Base-by-base conservation (phyloP, 1,140 invertebrate genomes). In the Hermetia illucens region DNA sequence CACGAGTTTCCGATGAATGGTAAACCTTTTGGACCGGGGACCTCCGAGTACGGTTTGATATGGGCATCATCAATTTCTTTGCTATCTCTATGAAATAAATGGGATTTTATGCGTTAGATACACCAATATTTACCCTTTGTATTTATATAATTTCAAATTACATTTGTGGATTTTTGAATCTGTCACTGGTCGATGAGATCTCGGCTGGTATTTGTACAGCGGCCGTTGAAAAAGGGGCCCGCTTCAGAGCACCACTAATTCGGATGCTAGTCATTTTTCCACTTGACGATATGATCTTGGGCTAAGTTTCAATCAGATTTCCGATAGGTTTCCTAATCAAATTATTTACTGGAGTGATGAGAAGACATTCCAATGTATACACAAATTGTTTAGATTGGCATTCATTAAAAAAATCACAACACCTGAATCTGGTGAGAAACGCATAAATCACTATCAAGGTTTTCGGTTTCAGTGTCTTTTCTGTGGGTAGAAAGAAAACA, bases 1-100 rank as follows among this genome's bases (percentile, higher is more conserved):
- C 81, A 87, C 10, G 79, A 75, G 55, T 86, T 88, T 20, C 84
- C 82, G 15, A 87, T 59, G 4, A 87, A 21, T 1, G 83, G 83
- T 38, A 84, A 55, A 9, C 78, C 74, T 54, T 65, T 74, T 2
- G 83, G 82, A 18, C 84, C 83, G 3, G 84, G 83, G 39, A 88
- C 75, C 39, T 71, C 68, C 6, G 63, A 53, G 48, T 81, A 85
- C 5, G 77, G 71, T 49, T 70, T 8, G 19, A 17, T n/a, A 6
- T 19, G 33, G 10, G n/a, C 16, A 12, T 6, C 6, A 16, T 15
- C 31, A 24, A 21, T 39, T 42, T 40, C 41, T 47, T 32, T 54
- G 47, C 9, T 36, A 13, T 17, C 5, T 51, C 49, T 48, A 52
- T 52, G 50, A 52, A 54, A 54, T 54, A 47, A 52, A 53, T 53